Evolutionary conservation across 2,888 invertebrate species (phyloP).

Genomic region (Litoditis marina): DNA sequence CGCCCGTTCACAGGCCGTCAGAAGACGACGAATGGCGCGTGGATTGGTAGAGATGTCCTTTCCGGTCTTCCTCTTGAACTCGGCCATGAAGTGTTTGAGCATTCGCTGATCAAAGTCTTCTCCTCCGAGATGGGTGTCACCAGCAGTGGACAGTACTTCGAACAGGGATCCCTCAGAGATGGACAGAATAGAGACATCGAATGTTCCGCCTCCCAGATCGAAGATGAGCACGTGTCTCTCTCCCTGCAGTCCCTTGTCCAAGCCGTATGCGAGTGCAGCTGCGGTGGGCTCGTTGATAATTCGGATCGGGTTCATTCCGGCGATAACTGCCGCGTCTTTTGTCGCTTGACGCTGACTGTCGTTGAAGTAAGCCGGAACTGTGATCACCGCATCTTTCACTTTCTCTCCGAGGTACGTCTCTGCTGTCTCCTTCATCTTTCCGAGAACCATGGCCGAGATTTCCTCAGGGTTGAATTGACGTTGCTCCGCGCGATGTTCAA

Average conservation of each 20-base stretch:
- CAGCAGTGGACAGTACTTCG: constrained; percentile 69
- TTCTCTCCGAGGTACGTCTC: constrained; percentile 61
- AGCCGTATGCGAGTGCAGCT: constrained; percentile 80
- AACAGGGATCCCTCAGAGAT: constrained; percentile 43
- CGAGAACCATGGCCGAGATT: constrained; percentile 58
- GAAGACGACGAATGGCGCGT: constrained; percentile 80
- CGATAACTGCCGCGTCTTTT: constrained; percentile 65
- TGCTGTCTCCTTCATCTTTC: constrained; percentile 63
- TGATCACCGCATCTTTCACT: constrained; percentile 75
- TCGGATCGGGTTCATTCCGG: constrained; percentile 65
- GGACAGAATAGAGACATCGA: constrained; percentile 49
- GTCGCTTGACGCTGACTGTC: constrained; percentile 72
- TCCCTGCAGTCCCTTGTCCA: constrained; percentile 59
- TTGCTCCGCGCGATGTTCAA: constrained; percentile 80
- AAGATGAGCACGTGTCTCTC: constrained; percentile 54
- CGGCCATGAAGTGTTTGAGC: constrained; percentile 63
- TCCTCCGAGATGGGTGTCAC: constrained; percentile 69
- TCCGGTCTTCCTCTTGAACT: constrained; percentile 71
- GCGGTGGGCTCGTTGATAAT: constrained; percentile 66
- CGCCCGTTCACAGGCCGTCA: constrained; percentile 79
- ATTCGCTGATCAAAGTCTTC: constrained; percentile 56
- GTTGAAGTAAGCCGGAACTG: constrained; percentile 80
- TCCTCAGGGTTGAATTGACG: constrained; percentile 68
- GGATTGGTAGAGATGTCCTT: constrained; percentile 81
- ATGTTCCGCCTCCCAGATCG: constrained; percentile 67